These are phyloP conservation scores for Protonemura montana DNA, from an alignment of 2,888 invertebrate species.

Conservation along the genomic window DNA sequence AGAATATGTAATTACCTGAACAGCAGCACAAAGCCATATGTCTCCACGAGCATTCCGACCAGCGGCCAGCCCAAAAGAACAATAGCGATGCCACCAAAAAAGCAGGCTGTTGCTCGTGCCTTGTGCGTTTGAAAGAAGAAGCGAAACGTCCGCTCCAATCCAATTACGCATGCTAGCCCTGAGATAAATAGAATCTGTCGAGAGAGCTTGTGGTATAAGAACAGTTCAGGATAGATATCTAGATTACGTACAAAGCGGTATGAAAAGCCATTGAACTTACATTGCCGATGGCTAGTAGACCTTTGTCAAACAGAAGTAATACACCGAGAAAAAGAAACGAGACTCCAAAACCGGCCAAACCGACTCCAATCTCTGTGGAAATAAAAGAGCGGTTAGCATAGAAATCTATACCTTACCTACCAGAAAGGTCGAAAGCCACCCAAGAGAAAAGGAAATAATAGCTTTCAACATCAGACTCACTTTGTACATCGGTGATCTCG, in stretches of 20 bases:
- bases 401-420: background rate
- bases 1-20: slow-evolving; percentile 69
- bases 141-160: slow-evolving; percentile 90
- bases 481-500: slow-evolving; percentile 84
- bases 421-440: background rate
- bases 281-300: slow-evolving; percentile 98
- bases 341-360: slow-evolving; percentile 94
- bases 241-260: background rate
- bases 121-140: slow-evolving; percentile 99
- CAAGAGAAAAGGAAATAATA: background rate
- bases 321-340: slow-evolving; percentile 94
- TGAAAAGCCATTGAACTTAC: slow-evolving; percentile 69
- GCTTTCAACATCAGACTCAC: slow-evolving; percentile 64
- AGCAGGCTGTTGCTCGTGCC: slow-evolving; percentile 86
- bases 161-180: slow-evolving; percentile 95
- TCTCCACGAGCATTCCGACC: slow-evolving; percentile 94
- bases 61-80: slow-evolving; percentile 96
- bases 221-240: background rate
- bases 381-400: slow-evolving; percentile 47
- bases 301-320: slow-evolving; percentile 93
- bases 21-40: slow-evolving; percentile 90
- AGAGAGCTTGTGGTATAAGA: slow-evolving; percentile 44
- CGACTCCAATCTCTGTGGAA: slow-evolving; percentile 93
- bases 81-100: slow-evolving; percentile 91
- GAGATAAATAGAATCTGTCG: slow-evolving; percentile 94